A percentile compares a stretch with the other conserved stretches of the same genome.
phyloP scores from a whole-genome alignment of 2,113 vertebrate genomes.

The Hucho hucho region DNA sequence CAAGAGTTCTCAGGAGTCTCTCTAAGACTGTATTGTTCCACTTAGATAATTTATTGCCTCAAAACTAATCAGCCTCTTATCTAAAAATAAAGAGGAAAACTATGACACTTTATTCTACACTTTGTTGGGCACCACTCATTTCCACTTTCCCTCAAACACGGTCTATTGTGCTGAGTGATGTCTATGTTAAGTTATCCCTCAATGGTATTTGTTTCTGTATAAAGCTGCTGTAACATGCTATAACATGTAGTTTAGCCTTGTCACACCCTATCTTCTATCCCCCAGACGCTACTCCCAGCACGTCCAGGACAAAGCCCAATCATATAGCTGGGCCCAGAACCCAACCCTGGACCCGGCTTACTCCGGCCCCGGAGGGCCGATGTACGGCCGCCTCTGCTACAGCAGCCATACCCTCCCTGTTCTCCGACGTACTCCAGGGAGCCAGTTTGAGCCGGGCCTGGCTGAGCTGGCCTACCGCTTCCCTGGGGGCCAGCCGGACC shows the following conservation, averaged over 20 bases:
- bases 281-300: slow-evolving; percentile 72
- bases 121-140: slow-evolving; percentile 49
- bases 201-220: background rate
- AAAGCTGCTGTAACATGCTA: background rate
- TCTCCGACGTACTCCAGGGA: slow-evolving; percentile 68
- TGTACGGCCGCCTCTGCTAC: slow-evolving; percentile 75
- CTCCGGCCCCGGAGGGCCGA: slow-evolving; percentile 59
- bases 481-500: slow-evolving; percentile 63
- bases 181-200: background rate
- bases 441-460: slow-evolving; percentile 65
- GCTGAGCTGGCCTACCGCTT: slow-evolving; percentile 51
- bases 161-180: slow-evolving; percentile 43
- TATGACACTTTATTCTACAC: background rate
- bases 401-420: slow-evolving; percentile 77
- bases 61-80: slow-evolving; percentile 24
- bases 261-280: slow-evolving; percentile 2
- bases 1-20: no score
- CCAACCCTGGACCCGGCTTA: slow-evolving; percentile 58
- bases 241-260: slow-evolving; percentile 33
- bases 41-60: slow-evolving; percentile 30
- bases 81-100: no score
- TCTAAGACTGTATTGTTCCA: slow-evolving; percentile 37
- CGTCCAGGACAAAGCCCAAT: slow-evolving; percentile 63
- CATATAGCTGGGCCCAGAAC: slow-evolving; percentile 75
- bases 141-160: slow-evolving; percentile 22